phyloP scores from a whole-genome alignment of 2,888 invertebrate species.

The Caenorhabditis sp. region DNA sequence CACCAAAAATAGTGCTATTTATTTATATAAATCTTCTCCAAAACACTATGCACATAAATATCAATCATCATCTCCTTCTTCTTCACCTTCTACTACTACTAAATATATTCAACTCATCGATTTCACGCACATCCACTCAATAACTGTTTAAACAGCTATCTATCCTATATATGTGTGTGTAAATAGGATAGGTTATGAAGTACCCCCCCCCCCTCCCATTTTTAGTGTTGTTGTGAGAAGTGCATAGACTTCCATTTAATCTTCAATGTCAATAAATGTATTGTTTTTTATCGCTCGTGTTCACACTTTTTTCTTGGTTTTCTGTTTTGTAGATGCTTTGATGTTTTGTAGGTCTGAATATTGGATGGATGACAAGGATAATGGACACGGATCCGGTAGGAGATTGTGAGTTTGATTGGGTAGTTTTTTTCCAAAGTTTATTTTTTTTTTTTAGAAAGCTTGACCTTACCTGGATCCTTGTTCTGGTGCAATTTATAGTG shows the following conservation, averaged over 20 bases:
- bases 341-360: background rate
- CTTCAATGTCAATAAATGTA: background rate
- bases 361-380: background rate
- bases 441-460: constrained; percentile 15
- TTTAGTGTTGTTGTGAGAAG: background rate
- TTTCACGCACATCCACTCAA: background rate
- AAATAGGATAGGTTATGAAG: constrained; percentile 1
- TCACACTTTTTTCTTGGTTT: background rate
- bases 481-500: constrained; percentile 32
- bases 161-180: background rate
- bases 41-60: background rate
- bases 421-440: background rate
- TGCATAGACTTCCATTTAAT: background rate
- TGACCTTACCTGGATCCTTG: constrained; percentile 35
- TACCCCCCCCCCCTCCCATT: background rate
- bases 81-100: too few relatives aligned
- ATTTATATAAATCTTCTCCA: too few relatives aligned
- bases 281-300: background rate
- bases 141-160: background rate
- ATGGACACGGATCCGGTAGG: background rate
- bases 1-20: too few relatives aligned
- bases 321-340: background rate
- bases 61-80: background rate
- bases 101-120: background rate
- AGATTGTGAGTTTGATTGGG: background rate